phyloP scores from a whole-genome alignment of 2,113 vertebrate species.

The Nansenia antarctica region DNA sequence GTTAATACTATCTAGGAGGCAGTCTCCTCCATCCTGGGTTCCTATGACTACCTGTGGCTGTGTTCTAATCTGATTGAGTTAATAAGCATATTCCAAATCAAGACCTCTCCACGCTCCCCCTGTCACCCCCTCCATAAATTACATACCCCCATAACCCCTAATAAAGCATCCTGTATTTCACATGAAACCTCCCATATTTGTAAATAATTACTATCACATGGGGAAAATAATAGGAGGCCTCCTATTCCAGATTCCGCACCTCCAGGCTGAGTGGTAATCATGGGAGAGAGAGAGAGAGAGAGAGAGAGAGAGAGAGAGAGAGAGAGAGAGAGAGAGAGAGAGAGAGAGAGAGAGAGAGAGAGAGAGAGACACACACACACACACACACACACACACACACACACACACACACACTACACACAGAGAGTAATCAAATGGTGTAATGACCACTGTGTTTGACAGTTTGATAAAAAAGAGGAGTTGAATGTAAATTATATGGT shows the following conservation, averaged over 20 bases:
- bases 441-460: slow-evolving; percentile 61
- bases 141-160: slow-evolving; percentile 65
- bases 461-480: slow-evolving; percentile 59
- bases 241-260: slow-evolving; percentile 72
- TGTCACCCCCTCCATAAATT: slow-evolving; percentile 47
- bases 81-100: slow-evolving; percentile 71
- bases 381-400: no score
- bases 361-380: slow-evolving; percentile 64
- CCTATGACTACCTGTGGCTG: slow-evolving; percentile 61
- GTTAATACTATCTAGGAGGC: slow-evolving; percentile 61
- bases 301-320: slow-evolving; percentile 33
- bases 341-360: slow-evolving; percentile 37
- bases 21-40: slow-evolving; percentile 34
- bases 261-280: slow-evolving; percentile 74
- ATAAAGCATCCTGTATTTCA: slow-evolving; percentile 76
- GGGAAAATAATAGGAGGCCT: slow-evolving; percentile 70
- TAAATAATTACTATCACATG: slow-evolving; percentile 82
- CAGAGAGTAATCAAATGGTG: slow-evolving; percentile 67
- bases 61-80: slow-evolving; percentile 69
- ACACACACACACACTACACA: no score
- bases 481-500: no score
- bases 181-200: slow-evolving; percentile 71
- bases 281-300: slow-evolving; percentile 42
- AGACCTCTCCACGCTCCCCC: slow-evolving; percentile 35
- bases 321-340: background rate